These are phyloP conservation scores for Penaeus vannamei DNA, from an alignment of 1,140 invertebrate species.

Conservation along the genomic window DNA sequence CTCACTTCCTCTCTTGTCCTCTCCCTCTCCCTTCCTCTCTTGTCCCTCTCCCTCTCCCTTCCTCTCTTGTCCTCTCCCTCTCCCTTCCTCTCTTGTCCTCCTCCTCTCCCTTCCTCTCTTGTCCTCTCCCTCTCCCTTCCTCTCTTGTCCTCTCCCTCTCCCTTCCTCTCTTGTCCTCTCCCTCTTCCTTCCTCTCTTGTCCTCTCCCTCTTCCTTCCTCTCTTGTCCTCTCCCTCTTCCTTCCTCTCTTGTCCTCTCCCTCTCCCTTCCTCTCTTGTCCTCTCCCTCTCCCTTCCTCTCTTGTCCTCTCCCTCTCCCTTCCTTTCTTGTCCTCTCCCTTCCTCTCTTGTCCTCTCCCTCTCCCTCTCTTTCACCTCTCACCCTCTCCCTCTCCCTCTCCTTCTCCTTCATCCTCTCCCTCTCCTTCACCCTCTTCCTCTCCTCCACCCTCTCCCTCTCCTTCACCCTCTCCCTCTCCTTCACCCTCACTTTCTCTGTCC, in stretches of 20 bases:
- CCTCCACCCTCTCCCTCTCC: background rate
- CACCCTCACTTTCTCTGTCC: too few species aligned
- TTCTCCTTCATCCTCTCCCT: background rate
- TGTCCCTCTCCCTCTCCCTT: too few species aligned
- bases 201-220: too few species aligned
- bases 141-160: background rate
- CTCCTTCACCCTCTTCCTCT: background rate
- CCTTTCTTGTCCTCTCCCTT: background rate
- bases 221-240: too few species aligned
- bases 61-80: background rate
- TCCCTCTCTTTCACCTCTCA: background rate
- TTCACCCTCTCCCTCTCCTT: too few species aligned
- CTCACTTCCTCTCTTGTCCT: too few species aligned
- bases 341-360: background rate
- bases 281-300: background rate
- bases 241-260: too few species aligned
- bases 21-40: too few species aligned
- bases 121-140: background rate
- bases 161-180: background rate
- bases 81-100: background rate
- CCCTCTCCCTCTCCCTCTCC: background rate
- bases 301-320: background rate
- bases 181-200: too few species aligned
- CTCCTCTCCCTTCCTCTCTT: background rate
- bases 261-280: too few species aligned